A percentile compares a stretch with the other conserved stretches of the same genome.
Evolutionary conservation across 2,797 vertebrate genomes (phyloP).

Genomic region (Falco concolor): DNA sequence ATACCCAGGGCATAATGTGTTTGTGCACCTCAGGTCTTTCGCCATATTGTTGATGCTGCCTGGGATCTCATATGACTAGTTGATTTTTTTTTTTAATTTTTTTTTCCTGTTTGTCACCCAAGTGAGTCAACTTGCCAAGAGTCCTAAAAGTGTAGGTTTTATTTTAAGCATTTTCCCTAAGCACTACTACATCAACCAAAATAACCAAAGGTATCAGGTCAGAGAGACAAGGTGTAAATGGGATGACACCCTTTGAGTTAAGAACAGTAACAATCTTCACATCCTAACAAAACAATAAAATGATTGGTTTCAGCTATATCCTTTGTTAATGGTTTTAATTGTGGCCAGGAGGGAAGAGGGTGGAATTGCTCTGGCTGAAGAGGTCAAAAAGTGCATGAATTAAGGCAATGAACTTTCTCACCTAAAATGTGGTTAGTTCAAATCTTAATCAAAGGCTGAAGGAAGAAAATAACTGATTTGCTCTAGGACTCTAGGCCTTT

Average conservation of each 20-base stretch:
- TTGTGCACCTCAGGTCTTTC: not conserved
- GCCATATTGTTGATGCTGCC: not conserved
- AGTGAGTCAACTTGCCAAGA: not conserved
- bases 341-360: not conserved
- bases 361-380: not conserved
- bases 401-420: not conserved
- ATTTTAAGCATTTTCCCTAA: slow-evolving; percentile 1
- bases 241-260: not conserved
- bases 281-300: not conserved
- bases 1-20: not conserved
- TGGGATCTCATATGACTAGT: not conserved
- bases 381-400: not conserved
- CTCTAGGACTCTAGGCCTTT: not conserved
- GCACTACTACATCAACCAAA: not conserved
- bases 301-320: not conserved
- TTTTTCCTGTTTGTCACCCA: not conserved
- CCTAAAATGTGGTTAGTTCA: not conserved
- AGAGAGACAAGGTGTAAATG: not conserved
- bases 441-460: not conserved
- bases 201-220: not conserved
- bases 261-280: not conserved
- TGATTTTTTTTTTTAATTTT: not conserved
- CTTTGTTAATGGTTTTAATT: not conserved
- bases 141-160: not conserved
- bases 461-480: not conserved